Evolutionary conservation across 2,797 vertebrate species (phyloP), one percentile per base, ranked within the genome.

Genomic region (Chelidonichthys spinosus): DNA sequence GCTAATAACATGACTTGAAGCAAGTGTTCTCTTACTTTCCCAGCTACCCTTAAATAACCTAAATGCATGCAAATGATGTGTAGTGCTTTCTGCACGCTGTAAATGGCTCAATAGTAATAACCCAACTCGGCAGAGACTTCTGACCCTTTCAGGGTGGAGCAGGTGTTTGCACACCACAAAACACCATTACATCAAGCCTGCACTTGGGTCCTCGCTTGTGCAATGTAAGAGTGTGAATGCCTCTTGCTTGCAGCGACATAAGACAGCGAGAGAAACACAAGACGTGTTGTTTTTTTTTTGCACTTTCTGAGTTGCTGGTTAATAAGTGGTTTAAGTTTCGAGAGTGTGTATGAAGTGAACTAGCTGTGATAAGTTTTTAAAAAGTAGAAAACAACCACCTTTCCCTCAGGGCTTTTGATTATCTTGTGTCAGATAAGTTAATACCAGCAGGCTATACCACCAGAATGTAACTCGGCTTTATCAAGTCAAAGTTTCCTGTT

Each of bases 401-500:
- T 44, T 42, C 10, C 53, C 17, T 69, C 49, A 17, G 52, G n/a
- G 15, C 59, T 7, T 18, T n/a, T 56, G 6, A 10, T 10, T 54
- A 32, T 62, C 40, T 42, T 3, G 17, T 49, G 44, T 61, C 36
- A 60, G 68, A 69, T 72, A 43, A 78, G 59, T 36, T 46, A 15
- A 4, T 0, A 63, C 70, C 66, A 82, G 74, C 55, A 49, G 47
- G 50, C 60, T 42, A 64, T 33, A 35, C 11, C 7, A 54, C 2
- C 61, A 69, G 56, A 79, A 25, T 42, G 60, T 76, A 11, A 74
- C 64, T 64, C 17, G 5, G 50, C n/a, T 37, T 89, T 91, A 87
- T 88, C 80, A 36, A 58, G 64, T 83, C 72, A 70, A 56, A 44
- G 69, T 81, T 89, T 93, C 90, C 87, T 92, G 85, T 90, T 92